Evolutionary conservation across 2,888 invertebrate genomes (phyloP).

Genomic region (Drymonia ruficornis): DNA sequence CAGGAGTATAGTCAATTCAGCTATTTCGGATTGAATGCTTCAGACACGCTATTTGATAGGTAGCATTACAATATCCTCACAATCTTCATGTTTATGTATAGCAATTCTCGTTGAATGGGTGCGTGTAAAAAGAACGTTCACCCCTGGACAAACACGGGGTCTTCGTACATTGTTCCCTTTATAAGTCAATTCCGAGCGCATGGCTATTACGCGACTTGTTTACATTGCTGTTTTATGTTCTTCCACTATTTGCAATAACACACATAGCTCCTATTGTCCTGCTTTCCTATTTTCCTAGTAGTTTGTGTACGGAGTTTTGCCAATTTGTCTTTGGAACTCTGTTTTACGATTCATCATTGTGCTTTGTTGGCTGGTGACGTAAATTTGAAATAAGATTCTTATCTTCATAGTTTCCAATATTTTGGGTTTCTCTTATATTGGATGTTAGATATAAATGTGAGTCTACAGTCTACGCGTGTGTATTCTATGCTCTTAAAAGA

Average conservation of each 20-base stretch:
- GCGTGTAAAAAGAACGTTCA: conserved; percentile 46
- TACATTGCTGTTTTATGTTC: conserved; percentile 46
- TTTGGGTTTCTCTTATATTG: too few species aligned
- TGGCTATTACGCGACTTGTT: conserved; percentile 50
- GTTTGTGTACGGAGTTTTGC: conserved; percentile 6
- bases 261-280: conserved; percentile 9
- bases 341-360: conserved; percentile 5
- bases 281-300: conserved; percentile 2
- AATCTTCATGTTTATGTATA: conserved; percentile 23
- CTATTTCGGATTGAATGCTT: too few species aligned
- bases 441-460: too few species aligned
- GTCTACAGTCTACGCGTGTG: neutral
- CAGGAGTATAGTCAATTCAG: too few species aligned
- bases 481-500: conserved; percentile 17
- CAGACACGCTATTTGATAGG: too few species aligned
- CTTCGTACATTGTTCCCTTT: conserved; percentile 44
- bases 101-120: conserved; percentile 41
- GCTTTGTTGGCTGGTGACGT: neutral
- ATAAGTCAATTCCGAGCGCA: conserved; percentile 51
- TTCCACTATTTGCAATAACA: conserved; percentile 39
- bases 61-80: too few species aligned
- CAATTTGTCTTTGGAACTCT: neutral
- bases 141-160: conserved; percentile 44
- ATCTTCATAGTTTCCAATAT: neutral
- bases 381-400: neutral